Evolutionary conservation across 2,113 vertebrate species (phyloP).

Genomic region (Theristicus caerulescens): DNA sequence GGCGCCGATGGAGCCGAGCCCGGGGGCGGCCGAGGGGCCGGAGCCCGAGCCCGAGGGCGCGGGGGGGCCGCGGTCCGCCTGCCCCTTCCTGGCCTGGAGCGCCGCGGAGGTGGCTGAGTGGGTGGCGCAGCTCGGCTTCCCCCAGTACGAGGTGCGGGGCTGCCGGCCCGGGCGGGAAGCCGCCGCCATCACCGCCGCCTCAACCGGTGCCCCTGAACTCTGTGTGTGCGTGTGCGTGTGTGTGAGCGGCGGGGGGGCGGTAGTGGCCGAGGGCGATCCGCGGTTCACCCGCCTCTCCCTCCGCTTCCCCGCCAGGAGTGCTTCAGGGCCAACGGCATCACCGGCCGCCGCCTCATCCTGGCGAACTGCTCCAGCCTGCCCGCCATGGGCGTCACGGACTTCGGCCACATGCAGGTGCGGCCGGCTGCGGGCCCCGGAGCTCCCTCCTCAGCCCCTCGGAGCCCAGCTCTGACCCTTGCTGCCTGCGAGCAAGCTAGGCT

Average conservation of each 20-base stretch:
- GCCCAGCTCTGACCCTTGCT: background rate
- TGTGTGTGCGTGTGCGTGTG: background rate
- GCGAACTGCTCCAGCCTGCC: constrained; percentile 81
- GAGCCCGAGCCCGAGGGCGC: background rate
- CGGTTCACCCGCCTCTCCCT: background rate
- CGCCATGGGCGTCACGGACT: constrained; percentile 85
- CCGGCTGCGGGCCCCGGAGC: background rate
- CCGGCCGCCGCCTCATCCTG: constrained; percentile 85
- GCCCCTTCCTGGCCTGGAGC: constrained; percentile 36
- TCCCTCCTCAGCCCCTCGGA: background rate
- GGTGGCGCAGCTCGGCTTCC: constrained; percentile 71
- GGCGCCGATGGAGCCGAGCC: background rate
- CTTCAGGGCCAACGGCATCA: constrained; percentile 86
- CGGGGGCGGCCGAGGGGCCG: background rate
- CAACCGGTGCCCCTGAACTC: rapidly evolving
- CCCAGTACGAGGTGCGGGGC: constrained; percentile 74
- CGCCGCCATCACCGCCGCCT: background rate
- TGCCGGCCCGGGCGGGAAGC: background rate
- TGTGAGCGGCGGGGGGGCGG: background rate
- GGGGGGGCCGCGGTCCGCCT: rapidly evolving
- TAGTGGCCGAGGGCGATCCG: background rate
- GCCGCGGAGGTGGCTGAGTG: constrained; percentile 70
- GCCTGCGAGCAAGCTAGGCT: background rate
- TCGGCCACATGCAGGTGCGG: constrained; percentile 87
- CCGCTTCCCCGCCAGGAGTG: constrained; percentile 77